phyloP scores from a whole-genome alignment of 2,113 vertebrate species.

The Notechis scutatus region DNA sequence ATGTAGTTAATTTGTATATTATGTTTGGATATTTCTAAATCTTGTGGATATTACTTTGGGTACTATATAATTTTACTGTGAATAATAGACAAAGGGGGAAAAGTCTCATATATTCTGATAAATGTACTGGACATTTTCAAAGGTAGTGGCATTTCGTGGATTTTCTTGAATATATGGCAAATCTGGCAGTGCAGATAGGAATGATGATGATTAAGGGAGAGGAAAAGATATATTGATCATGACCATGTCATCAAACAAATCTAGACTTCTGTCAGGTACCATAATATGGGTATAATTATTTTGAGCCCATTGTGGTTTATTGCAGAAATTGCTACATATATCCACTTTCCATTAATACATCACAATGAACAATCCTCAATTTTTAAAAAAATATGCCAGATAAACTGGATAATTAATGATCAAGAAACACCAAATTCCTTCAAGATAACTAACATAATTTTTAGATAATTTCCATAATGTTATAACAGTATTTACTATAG shows the following conservation, averaged over 20 bases:
- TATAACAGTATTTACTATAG: not conserved
- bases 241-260: not conserved
- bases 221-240: not conserved
- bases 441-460: not conserved
- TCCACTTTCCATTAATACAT: not conserved
- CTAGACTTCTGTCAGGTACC: not conserved
- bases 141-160: not conserved
- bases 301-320: not conserved
- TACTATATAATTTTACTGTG: not conserved
- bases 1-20: not conserved
- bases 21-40: not conserved
- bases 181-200: not conserved
- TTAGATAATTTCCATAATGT: not conserved
- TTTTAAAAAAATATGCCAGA: not conserved
- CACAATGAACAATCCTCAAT: not conserved
- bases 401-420: not conserved
- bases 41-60: not conserved
- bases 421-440: not conserved
- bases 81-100: not conserved
- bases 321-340: not conserved
- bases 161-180: not conserved
- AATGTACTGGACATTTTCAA: not conserved
- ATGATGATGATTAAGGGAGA: not conserved
- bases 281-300: not conserved
- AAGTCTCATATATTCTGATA: not conserved